phyloP scores from a whole-genome alignment of 2,113 vertebrate genomes.

The Plecotus auritus region DNA sequence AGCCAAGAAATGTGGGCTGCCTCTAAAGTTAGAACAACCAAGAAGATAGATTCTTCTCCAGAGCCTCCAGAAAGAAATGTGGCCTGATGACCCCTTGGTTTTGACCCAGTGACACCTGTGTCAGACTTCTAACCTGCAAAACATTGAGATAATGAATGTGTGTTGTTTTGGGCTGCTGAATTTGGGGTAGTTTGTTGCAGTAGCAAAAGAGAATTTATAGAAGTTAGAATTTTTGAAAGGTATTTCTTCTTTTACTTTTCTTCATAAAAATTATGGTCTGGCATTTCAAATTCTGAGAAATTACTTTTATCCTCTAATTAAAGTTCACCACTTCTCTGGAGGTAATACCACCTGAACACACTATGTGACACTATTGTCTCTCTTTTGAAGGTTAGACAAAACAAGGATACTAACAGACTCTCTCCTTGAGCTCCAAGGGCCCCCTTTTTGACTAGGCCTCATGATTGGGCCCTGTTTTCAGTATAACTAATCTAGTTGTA shows the following conservation, averaged over 20 bases:
- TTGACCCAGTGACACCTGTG: neutral
- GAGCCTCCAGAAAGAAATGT: neutral
- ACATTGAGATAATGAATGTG: neutral
- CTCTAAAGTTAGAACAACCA: neutral
- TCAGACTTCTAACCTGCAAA: neutral
- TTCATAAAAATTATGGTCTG: neutral
- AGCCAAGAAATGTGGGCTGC: neutral
- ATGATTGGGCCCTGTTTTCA: neutral
- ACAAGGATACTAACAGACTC: neutral
- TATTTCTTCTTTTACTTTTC: neutral
- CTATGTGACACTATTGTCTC: accelerated
- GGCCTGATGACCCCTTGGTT: neutral
- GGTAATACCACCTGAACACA: neutral
- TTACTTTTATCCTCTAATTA: neutral
- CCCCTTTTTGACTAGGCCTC: neutral
- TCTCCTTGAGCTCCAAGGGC: neutral
- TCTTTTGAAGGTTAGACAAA: neutral
- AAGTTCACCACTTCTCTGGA: neutral
- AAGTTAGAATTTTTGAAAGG: neutral
- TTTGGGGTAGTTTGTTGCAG: neutral
- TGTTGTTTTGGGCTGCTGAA: neutral
- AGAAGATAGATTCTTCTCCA: neutral
- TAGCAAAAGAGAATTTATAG: neutral
- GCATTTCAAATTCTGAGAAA: neutral
- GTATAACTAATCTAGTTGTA: neutral